Conservation (phyloP, 2,888 invertebrate species). For the Coronaproctus castanopsis region DNA sequence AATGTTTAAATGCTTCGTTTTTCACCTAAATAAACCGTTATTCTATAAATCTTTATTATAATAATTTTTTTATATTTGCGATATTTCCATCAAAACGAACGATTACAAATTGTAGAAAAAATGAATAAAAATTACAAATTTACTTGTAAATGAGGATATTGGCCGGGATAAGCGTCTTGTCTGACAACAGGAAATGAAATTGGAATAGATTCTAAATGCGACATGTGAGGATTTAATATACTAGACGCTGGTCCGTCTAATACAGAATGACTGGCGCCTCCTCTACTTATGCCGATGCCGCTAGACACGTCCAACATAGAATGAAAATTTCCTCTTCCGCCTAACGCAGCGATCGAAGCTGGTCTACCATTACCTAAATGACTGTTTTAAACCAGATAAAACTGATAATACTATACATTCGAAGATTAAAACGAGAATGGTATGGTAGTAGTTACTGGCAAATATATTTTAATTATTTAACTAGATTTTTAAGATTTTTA, state of each 20-base stretch:
- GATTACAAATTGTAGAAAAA: too few species aligned
- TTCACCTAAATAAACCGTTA: too few species aligned
- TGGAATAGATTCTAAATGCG: slow-evolving; percentile 15
- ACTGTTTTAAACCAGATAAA: slow-evolving; percentile 4
- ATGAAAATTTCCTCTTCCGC: slow-evolving; percentile 7
- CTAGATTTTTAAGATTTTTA: too few species aligned
- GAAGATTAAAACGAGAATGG: too few species aligned
- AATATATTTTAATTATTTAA: too few species aligned
- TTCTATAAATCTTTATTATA: too few species aligned
- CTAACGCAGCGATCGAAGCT: slow-evolving; percentile 19
- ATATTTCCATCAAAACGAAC: background rate
- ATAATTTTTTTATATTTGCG: too few species aligned
- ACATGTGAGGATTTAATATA: slow-evolving; percentile 12
- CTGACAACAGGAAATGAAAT: slow-evolving; percentile 16
- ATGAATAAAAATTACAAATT: too few species aligned
- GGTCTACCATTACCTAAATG: slow-evolving; percentile 17
- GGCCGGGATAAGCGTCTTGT: slow-evolving; percentile 22
- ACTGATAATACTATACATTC: background rate
- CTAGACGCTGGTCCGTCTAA: slow-evolving; percentile 15
- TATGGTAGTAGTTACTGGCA: too few species aligned
- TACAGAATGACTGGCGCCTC: slow-evolving; percentile 15
- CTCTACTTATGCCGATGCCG: slow-evolving; percentile 9
- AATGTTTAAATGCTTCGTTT: too few species aligned
- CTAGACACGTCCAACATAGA: slow-evolving; percentile 12
- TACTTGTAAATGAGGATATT: slow-evolving; percentile 20